Conservation (phyloP, 92 coral and sea anemone genomes). For the Anthopleura xanthogrammica region DNA sequence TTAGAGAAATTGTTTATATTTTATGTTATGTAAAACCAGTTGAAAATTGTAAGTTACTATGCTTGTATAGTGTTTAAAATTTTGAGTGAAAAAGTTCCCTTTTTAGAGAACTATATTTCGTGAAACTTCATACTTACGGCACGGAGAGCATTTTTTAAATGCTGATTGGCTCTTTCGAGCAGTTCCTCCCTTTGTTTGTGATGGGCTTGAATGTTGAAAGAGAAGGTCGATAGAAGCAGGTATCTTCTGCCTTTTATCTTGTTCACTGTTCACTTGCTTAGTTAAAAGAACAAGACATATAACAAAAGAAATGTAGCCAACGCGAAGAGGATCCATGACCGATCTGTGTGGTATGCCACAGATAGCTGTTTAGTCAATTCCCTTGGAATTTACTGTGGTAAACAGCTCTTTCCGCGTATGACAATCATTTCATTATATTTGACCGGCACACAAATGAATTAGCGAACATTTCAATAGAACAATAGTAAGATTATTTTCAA, state of each 20-base stretch:
- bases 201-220: neutral
- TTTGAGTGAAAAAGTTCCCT: neutral
- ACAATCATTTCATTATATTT: neutral
- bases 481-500: neutral
- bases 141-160: slow-evolving; percentile 10
- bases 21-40: too few species aligned
- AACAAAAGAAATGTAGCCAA: neutral
- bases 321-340: neutral
- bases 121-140: slow-evolving; percentile 20
- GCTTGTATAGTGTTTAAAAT: neutral
- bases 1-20: too few species aligned
- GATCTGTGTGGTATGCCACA: neutral
- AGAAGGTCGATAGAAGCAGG: neutral
- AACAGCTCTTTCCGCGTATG: neutral
- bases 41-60: neutral
- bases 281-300: neutral
- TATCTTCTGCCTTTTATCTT: neutral
- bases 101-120: neutral
- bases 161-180: neutral
- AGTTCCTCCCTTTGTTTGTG: neutral
- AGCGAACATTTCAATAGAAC: neutral
- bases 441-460: neutral
- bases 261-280: neutral
- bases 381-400: neutral
- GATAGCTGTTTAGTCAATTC: neutral